Evolutionary conservation across 2,888 invertebrate species (phyloP), one percentile per base, ranked within the genome.

Genomic region (Sepiola atlantica): DNA sequence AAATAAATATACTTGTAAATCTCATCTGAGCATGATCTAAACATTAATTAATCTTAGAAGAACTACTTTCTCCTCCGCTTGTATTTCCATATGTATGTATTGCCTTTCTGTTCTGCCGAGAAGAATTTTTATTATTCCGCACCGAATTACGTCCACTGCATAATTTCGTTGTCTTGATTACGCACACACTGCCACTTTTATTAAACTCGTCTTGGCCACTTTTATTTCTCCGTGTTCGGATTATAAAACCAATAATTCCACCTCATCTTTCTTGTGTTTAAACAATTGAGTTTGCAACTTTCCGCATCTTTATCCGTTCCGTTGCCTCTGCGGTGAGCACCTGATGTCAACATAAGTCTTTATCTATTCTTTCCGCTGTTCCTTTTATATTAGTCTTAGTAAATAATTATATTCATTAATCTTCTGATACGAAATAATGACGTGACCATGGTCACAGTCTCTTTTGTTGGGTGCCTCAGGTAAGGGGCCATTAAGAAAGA

Each of bases 391-490:
- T 77, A 77, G 77, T 77, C 77, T 77, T 32, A n/a, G 77, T 77
- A 77, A 77, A 32, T 77, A 77, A 77, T 77, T 77, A 77, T 77
- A 32, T 77, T n/a, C 77, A 77, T 77, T 77, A 77, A n/a, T 77
- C 77, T 77, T 77, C 77, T 77, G 77, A 77, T 77, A 77, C n/a
- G 77, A 77, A 77, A 77, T 77, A 32, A 77, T 77, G n/a, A n/a
- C n/a, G 14, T 77, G n/a, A 77, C n/a, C n/a, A 77, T 77, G 18
- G 77, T 77, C 77, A 77, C n/a, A 77, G n/a, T 77, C n/a, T n/a
- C n/a, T 77, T 45, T 77, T 77, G 77, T 77, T 77, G n/a, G 77
- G 18, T 77, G n/a, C 77, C 77, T 77, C n/a, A 77, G 14, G n/a
- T 77, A 77, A 77, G 77, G n/a, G 77, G n/a, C 77, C 77, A 77